Evolutionary conservation across 2,797 vertebrate species (phyloP), one percentile per base, ranked within the genome.

Genomic region (Cossypha niveicapilla): DNA sequence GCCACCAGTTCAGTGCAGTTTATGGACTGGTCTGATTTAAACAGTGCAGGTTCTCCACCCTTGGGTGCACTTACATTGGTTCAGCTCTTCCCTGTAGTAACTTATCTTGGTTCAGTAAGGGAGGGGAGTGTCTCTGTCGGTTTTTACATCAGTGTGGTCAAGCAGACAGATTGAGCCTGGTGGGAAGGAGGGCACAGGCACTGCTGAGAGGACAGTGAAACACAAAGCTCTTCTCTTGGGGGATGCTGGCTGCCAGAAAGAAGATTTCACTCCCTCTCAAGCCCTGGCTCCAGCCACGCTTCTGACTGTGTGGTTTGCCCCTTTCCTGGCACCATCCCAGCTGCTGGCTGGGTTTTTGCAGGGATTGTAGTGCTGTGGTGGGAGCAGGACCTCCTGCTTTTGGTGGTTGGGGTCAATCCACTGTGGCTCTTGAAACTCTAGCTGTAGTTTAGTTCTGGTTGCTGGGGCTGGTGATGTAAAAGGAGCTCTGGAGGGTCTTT

Each of bases 361-460:
- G 19, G 45, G 13, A 5, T 4, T 58, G 48, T 19, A 28, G 47
- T 10, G 24, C 25, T 16, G 19, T 13, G 13, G 17, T 65, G 56
- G 71, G 54, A 68, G 42, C 1, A 1, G 71, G 71, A 89, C 67
- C 67, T 87, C 5, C 1, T 47, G 76, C 28, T 78, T 71, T 44
- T 9, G 72, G 53, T 17, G 15, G 47, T n/a, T 4, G 1, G 0
- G 47, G 16, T 84, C 14, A 18, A 4, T 41, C 70, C 1, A 0
- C 30, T 2, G 11, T 30, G 56, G 51, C 67, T 85, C 14, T 79
- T 92, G 71, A 89, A 91, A 92, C 60, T 85, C 60, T 75, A 92
- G 23, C 50, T 8, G 39, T 50, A 25, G 34, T 62, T 79, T 73
- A 61, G 80, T 67, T 73, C 54, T 70, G 25, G 34, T 73, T 65